Base-by-base conservation (phyloP, 2,888 invertebrate genomes). In the Uropetala carovei region DNA sequence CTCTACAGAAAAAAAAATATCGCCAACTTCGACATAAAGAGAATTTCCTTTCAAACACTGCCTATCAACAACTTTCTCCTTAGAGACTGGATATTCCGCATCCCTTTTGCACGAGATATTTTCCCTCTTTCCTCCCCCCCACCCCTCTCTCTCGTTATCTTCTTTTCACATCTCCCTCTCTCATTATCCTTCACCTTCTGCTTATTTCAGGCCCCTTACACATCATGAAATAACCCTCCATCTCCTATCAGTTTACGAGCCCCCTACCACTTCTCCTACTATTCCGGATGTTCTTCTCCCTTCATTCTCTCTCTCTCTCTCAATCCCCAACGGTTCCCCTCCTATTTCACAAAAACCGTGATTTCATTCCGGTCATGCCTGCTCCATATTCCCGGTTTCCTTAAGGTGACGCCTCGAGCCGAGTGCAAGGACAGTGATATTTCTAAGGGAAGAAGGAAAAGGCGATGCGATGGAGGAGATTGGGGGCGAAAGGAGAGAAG, bases 301-400 rank as follows among this genome's bases (percentile, higher is more conserved):
- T 13, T 3, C 81, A 16, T 9, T 27, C 81, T 22, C 81, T 81
- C 75, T 3, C 81, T 30, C 27, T 27, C 81, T 22, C 81, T 81
- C 75, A 8, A 18, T 22, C 22, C 22, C 68, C 7, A 68, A 7
- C 68, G 7, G 9, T 75, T 75, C 18, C 14, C 18, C 22, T 14
- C 13, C 75, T 9, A 0, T 18, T 84, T 18, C 84, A 57, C 84
- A 57, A n/a, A 11, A 16, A 58, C 22, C 57, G 22, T 22, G 22
- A 16, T n/a, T 86, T 10, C 86, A 22, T n/a, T 86, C 59, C 27
- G 75, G 75, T 75, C 75, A 75, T 75, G 75, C 11, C 68, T 68
- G 68, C 68, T 68, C 68, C 68, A 68, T 68, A 68, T 68, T 68
- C 68, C 13, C 68, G n/a, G 0, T 75, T 75, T 22, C 22, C 75